Conservation (phyloP, 2,888 invertebrate genomes). For the Drymonia ruficornis region DNA sequence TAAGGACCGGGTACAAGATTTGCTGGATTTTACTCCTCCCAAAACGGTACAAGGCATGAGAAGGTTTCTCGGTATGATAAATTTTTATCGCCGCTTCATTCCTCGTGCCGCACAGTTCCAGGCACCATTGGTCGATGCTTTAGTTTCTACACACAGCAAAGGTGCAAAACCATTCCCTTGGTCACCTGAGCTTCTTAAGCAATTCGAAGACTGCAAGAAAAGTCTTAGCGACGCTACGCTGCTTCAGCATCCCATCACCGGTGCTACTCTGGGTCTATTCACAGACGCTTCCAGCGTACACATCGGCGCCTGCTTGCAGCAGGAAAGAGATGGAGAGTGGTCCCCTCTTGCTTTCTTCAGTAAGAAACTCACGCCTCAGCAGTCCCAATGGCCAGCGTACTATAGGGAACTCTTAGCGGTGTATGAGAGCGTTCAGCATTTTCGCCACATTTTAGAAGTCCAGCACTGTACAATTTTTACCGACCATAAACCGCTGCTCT, state of each 20-base stretch:
- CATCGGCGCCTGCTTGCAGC: constrained; percentile 19
- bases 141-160: neutral
- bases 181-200: neutral
- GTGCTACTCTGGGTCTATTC: constrained; percentile 8
- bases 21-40: constrained; percentile 5
- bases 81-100: constrained; percentile 2
- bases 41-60: constrained; percentile 3
- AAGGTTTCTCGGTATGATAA: constrained; percentile 5
- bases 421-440: too few species aligned
- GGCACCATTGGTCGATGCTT: constrained; percentile 1
- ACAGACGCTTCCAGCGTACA: constrained; percentile 18
- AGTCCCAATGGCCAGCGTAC: too few species aligned
- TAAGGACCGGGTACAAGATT: neutral
- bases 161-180: neutral
- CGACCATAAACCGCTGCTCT: constrained; percentile 27
- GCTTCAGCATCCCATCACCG: neutral
- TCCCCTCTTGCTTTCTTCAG: constrained; percentile 19
- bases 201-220: neutral
- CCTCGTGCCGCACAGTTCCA: neutral
- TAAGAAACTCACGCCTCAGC: too few species aligned
- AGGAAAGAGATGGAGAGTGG: constrained; percentile 11
- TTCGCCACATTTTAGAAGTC: constrained; percentile 17
- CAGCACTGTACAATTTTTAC: constrained; percentile 20
- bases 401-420: too few species aligned
- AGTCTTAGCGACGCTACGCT: neutral